Evolutionary conservation across 2,888 invertebrate species (phyloP).

Genomic region (Pandemis heparana): DNA sequence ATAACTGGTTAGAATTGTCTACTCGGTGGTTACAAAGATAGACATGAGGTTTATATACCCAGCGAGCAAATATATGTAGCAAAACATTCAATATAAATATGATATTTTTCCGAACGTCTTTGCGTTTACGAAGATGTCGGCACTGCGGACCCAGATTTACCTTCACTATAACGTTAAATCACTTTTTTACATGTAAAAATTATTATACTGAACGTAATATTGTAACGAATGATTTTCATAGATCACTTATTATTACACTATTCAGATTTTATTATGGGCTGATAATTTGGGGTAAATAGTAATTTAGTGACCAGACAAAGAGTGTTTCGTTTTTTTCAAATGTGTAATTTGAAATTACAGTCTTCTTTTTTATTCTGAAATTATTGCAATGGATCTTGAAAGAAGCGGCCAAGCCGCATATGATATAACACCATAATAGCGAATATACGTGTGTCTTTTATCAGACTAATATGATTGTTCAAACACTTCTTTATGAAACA

Average conservation of each 20-base stretch:
- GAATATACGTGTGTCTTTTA: no score
- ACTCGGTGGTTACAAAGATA: neutral
- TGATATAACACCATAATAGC: neutral
- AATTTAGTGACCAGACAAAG: neutral
- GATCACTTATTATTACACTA: neutral
- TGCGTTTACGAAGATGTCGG: neutral
- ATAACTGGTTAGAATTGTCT: neutral
- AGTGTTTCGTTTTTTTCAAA: neutral
- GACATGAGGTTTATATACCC: neutral
- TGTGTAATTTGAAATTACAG: neutral
- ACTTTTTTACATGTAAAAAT: neutral
- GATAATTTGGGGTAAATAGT: constrained; percentile 1
- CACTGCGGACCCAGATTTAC: neutral
- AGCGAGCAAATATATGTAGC: neutral
- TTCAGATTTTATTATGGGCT: neutral
- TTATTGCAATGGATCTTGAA: neutral
- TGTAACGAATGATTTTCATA: neutral
- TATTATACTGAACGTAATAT: neutral
- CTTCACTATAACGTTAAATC: neutral
- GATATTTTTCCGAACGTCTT: neutral
- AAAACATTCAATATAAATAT: neutral
- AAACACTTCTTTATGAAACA: constrained; percentile 3
- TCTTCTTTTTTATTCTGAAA: neutral
- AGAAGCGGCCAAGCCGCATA: no score
- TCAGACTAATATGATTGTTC: no score